Percentiles rank a stretch among this genome's conserved stretches.
Evolutionary conservation across 2,797 vertebrate species (phyloP).

Genomic region (Pygocentrus nattereri): DNA sequence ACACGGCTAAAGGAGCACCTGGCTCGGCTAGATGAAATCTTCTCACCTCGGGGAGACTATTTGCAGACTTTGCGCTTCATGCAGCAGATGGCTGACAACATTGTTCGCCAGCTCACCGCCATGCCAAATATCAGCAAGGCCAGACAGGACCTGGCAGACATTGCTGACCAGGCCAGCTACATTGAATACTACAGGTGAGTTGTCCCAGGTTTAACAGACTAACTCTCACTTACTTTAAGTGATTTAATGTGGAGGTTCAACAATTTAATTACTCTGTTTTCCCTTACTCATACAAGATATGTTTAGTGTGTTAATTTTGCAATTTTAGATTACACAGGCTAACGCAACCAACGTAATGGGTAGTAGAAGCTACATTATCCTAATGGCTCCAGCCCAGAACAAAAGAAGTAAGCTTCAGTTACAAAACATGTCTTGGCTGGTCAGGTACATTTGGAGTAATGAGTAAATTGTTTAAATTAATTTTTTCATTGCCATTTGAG

Average conservation of each 20-base stretch:
- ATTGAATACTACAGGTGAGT: constrained; percentile 90
- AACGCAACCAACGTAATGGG: neutral
- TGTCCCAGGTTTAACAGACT: neutral
- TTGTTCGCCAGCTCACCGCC: constrained; percentile 82
- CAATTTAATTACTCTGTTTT: neutral
- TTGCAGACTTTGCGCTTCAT: constrained; percentile 85
- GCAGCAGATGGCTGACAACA: constrained; percentile 83
- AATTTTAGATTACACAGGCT: neutral
- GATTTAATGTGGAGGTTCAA: neutral
- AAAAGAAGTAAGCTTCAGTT: too few relatives aligned
- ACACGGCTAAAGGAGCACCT: constrained; percentile 86
- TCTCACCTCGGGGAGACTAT: constrained; percentile 83
- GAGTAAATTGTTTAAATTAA: neutral
- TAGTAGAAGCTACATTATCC: neutral
- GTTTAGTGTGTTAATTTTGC: neutral
- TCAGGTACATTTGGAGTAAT: too few relatives aligned
- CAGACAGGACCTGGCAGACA: constrained; percentile 77
- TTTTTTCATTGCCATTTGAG: neutral
- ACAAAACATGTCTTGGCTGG: too few relatives aligned
- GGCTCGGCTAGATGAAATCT: constrained; percentile 87
- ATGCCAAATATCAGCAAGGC: constrained; percentile 81
- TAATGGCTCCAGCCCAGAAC: neutral
- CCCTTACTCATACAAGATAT: neutral
- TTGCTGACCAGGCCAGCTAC: constrained; percentile 75
- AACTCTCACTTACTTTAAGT: neutral